These are phyloP conservation scores for Trochalopteron elliotii DNA, from an alignment of 2,113 vertebrate species.

Conservation along the genomic window DNA sequence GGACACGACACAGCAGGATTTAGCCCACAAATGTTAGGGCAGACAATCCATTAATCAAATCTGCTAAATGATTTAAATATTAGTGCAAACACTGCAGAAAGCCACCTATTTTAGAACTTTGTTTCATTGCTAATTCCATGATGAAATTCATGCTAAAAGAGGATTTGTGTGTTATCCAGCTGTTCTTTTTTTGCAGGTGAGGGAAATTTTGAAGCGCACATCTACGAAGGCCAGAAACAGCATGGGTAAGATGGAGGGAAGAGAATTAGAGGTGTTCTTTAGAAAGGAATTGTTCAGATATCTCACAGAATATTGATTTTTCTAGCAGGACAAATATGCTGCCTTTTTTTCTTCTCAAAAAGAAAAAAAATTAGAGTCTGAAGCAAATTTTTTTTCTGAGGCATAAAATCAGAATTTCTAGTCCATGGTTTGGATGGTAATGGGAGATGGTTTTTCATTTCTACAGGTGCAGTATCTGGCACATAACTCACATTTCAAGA, in stretches of 20 bases:
- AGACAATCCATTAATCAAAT: background rate
- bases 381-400: background rate
- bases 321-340: background rate
- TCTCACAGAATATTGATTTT: background rate
- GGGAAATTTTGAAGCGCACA: constrained; percentile 91
- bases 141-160: background rate
- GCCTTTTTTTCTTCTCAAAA: background rate
- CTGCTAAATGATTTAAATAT: background rate
- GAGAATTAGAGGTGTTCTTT: background rate
- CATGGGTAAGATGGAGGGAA: constrained; percentile 82
- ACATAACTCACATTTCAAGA: background rate
- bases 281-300: background rate
- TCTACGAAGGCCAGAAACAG: constrained; percentile 86
- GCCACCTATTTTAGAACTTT: background rate
- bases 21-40: background rate
- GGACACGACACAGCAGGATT: background rate
- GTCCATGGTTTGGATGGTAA: background rate
- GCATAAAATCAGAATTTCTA: background rate
- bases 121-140: background rate
- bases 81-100: background rate
- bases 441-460: background rate
- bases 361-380: background rate
- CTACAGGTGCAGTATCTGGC: background rate
- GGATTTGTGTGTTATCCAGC: background rate
- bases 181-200: constrained; percentile 77